Evolutionary conservation across 2,113 vertebrate genomes (phyloP).

Genomic region (Coptodon bakossiorum): DNA sequence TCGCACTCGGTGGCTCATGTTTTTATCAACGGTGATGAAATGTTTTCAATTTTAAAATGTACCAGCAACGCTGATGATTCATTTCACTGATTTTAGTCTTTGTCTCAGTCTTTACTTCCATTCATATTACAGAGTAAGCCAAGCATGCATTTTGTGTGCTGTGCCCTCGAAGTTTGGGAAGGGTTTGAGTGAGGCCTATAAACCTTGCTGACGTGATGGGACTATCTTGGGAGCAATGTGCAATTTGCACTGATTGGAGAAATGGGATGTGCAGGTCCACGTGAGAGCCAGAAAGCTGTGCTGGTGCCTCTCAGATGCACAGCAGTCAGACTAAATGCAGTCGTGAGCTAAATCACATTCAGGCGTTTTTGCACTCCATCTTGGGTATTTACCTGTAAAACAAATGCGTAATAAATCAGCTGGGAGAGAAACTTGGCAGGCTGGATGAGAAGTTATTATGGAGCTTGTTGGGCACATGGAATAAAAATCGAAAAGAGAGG

Average conservation of each 20-base stretch:
- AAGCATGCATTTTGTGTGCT: background rate
- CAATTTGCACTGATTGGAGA: background rate
- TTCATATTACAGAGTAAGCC: background rate
- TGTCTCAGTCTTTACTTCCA: background rate
- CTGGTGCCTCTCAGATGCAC: background rate
- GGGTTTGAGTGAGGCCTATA: background rate
- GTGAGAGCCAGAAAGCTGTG: background rate
- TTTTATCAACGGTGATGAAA: background rate
- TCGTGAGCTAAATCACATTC: constrained; percentile 1
- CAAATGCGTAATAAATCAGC: background rate
- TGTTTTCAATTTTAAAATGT: background rate
- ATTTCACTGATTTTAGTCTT: background rate
- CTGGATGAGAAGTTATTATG: background rate
- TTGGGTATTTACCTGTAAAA: background rate
- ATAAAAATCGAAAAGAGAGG: background rate
- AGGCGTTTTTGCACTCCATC: background rate
- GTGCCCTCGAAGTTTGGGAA: background rate
- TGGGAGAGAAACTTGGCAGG: background rate
- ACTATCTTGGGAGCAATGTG: background rate
- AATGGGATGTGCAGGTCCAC: background rate
- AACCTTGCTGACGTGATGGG: background rate
- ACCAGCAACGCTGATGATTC: background rate
- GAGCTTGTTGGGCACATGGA: background rate
- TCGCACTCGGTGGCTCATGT: background rate
- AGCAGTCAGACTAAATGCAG: background rate